Percentiles rank a stretch among this genome's conserved stretches.
phyloP scores from a whole-genome alignment of 2,113 vertebrate genomes.

The Girardinichthys multiradiatus region DNA sequence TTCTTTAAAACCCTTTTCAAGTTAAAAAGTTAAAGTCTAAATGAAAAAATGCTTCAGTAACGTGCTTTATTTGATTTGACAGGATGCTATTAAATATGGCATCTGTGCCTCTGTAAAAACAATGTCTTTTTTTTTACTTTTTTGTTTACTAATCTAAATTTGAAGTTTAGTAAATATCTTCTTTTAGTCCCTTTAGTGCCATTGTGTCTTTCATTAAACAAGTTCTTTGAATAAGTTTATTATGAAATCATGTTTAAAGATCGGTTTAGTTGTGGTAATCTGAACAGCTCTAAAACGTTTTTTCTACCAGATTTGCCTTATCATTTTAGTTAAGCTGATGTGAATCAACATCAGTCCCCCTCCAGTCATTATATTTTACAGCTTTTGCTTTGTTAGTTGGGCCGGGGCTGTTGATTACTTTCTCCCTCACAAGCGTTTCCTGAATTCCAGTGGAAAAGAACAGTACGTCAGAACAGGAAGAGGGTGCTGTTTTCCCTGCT shows the following conservation, averaged over 20 bases:
- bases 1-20: background rate
- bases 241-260: too few species aligned
- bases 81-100: too few species aligned
- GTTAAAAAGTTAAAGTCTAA: background rate
- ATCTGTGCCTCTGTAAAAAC: too few species aligned
- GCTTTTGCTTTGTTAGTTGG: background rate
- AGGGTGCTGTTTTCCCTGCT: constrained; percentile 17
- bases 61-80: background rate
- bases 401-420: background rate
- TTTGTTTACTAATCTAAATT: too few species aligned
- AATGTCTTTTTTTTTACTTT: too few species aligned
- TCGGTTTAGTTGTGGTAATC: too few species aligned
- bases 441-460: background rate
- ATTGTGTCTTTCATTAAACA: too few species aligned
- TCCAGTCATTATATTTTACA: background rate
- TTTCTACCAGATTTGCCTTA: background rate
- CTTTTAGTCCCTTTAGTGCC: too few species aligned
- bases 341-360: background rate
- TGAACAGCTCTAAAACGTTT: too few species aligned
- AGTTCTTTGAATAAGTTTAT: too few species aligned
- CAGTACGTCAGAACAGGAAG: constrained; percentile 22
- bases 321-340: background rate
- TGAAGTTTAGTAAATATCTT: too few species aligned
- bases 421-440: background rate
- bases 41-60: background rate